A percentile compares a stretch with the other conserved stretches of the same genome.
Evolutionary conservation across 2,797 vertebrate species (phyloP).

Genomic region (Fratercula arctica): DNA sequence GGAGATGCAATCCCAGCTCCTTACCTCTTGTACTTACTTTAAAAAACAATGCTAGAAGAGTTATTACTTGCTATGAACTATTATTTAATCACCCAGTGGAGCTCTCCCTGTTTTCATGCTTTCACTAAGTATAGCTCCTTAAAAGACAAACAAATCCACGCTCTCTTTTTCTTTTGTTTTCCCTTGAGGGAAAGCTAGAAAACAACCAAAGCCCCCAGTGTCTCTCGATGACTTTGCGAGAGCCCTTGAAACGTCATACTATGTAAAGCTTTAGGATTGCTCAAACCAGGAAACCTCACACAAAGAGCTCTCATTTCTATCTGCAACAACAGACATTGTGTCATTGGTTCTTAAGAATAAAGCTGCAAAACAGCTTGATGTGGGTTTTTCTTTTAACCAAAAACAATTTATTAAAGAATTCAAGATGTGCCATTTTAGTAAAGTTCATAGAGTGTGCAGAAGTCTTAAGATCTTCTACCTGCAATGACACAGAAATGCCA

Average conservation of each 20-base stretch:
- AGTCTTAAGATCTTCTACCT: conserved; percentile 3
- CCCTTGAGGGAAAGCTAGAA: neutral
- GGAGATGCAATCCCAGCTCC: neutral
- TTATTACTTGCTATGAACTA: neutral
- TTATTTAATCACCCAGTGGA: neutral
- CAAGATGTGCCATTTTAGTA: neutral
- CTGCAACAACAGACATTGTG: neutral
- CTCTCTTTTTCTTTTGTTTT: neutral
- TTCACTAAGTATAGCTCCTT: neutral
- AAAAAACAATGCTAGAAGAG: neutral
- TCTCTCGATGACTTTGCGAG: neutral
- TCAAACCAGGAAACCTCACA: conserved; percentile 6
- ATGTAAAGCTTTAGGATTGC: conserved; percentile 1
- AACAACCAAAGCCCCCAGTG: neutral
- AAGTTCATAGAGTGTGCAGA: neutral
- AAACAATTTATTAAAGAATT: neutral
- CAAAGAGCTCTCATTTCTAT: neutral
- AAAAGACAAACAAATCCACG: neutral
- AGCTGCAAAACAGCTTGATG: conserved; percentile 15
- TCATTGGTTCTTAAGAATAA: conserved; percentile 20
- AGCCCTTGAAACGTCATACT: neutral
- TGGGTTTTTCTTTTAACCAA: conserved; percentile 16
- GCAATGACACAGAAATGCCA: neutral
- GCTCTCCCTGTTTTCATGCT: neutral
- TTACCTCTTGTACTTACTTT: neutral